Conservation (phyloP, 2,797 vertebrate species). For the Sebastiscus tertius region DNA sequence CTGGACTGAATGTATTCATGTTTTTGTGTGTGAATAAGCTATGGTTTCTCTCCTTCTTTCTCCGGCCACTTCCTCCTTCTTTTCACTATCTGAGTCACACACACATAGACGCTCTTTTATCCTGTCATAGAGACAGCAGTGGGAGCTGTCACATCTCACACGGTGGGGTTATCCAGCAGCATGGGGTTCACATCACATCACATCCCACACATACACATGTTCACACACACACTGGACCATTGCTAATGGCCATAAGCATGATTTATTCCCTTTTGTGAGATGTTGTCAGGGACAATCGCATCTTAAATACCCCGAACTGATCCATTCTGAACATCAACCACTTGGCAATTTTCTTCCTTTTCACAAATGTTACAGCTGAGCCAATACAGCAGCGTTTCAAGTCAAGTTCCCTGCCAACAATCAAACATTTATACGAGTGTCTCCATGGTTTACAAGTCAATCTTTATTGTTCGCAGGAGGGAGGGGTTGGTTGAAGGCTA, state of each 20-base stretch:
- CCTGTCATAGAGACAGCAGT: conserved; percentile 48
- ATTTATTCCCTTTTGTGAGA: conserved; percentile 25
- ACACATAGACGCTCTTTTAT: conserved; percentile 50
- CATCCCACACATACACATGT: conserved; percentile 20
- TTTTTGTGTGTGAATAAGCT: conserved; percentile 33
- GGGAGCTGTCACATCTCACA: conserved; percentile 72
- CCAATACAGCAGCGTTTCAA: not conserved
- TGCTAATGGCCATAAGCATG: conserved; percentile 22
- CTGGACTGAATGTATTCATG: conserved; percentile 29
- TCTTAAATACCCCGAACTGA: conserved; percentile 32
- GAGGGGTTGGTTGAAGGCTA: not conserved
- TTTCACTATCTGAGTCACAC: conserved; percentile 48
- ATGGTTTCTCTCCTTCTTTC: conserved; percentile 29
- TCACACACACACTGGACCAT: conserved; percentile 5
- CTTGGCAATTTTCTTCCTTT: conserved; percentile 23
- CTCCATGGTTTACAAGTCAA: conserved; percentile 15
- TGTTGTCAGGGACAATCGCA: conserved; percentile 21
- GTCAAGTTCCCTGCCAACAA: conserved; percentile 18
- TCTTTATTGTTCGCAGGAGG: not conserved
- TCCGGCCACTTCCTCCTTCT: conserved; percentile 30
- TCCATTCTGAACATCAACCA: conserved; percentile 20
- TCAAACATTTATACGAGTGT: conserved; percentile 17
- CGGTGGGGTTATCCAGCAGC: conserved; percentile 59
- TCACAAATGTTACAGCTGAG: conserved; percentile 7
- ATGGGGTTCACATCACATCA: conserved; percentile 49